Evolutionary conservation across 2,888 invertebrate species (phyloP).

Genomic region (Microdon myrmicae): DNA sequence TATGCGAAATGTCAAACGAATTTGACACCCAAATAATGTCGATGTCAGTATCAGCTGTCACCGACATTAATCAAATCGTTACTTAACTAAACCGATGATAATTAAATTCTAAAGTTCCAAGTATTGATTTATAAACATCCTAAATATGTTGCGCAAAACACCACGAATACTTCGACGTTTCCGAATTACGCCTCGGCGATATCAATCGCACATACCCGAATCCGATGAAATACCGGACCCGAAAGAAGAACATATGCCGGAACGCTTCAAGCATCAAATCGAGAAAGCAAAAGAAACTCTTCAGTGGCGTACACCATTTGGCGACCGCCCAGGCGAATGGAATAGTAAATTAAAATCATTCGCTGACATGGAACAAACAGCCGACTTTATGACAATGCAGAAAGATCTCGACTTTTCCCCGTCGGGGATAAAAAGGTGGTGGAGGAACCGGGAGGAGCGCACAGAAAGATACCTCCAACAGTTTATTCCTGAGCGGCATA

Average conservation of each 20-base stretch:
- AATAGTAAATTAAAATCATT: slow-evolving; percentile 72
- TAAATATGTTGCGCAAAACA: slow-evolving; percentile 21
- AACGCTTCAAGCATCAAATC: slow-evolving; percentile 58
- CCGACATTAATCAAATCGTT: too few species aligned
- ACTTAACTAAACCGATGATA: slow-evolving; percentile 3
- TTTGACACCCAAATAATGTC: too few species aligned
- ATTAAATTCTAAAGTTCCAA: not conserved
- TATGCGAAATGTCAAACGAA: too few species aligned
- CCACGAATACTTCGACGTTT: not conserved
- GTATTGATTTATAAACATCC: too few species aligned
- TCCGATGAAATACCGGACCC: slow-evolving; percentile 18
- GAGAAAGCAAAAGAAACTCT: slow-evolving; percentile 67
- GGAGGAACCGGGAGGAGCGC: slow-evolving; percentile 67
- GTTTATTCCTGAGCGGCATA: slow-evolving; percentile 71
- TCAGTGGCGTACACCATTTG: slow-evolving; percentile 74
- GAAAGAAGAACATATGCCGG: slow-evolving; percentile 31
- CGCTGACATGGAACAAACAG: slow-evolving; percentile 68
- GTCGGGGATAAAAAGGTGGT: slow-evolving; percentile 70
- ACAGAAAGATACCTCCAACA: slow-evolving; percentile 72
- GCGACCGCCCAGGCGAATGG: slow-evolving; percentile 71
- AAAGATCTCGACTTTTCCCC: slow-evolving; percentile 69
- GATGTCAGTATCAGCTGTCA: too few species aligned
- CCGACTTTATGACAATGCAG: slow-evolving; percentile 67
- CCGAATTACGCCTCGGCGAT: not conserved
- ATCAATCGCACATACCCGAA: too few species aligned